Base-by-base conservation (phyloP, 1,140 invertebrate genomes). In the Anastrepha ludens region DNA sequence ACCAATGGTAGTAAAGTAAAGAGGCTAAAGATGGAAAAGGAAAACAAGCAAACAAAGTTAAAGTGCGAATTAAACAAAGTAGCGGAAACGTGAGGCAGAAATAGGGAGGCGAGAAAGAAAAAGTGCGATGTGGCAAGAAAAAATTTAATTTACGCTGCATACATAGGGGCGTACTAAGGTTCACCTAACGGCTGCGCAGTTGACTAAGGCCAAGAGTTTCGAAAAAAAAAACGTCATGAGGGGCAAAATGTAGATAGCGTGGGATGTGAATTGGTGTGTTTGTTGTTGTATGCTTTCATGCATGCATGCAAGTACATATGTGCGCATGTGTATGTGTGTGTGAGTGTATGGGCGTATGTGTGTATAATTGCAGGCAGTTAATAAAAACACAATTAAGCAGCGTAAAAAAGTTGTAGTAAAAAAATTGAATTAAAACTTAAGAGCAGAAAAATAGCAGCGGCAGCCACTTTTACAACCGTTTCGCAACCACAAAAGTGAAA, bases 381-480 rank as follows among this genome's bases (percentile, higher is more conserved):
- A 67, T 67, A 67, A 67, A 67, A 67, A 67, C 29, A 67, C 67
- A 70, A 70, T 70, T 70, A 70, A 41, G 64, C 3, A 65, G 20
- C 67, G 67, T 2, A 70, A 44, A 70, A 44, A 5, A 41, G 15
- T 8, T 55, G 5, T 9, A 44, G 17, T 1, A 17, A 74, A 74
- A 17, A 74, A 44, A 74, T 15, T 17, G 17, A 47, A 17, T 74
- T 47, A 47, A 47, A 47, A 44, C 9, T 15, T 1, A 50, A 78
- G n/a, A 3, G 60, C 15, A 62, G 60, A 62, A 62, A 62, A 62
- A 62, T 62, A 62, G 60, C 11, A 62, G 17, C 7, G 17, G 60
- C 60, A 62, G 60, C 60, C 7, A 62, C 8, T 62, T 62, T 62
- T 62, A 11, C 60, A 62, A 62, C 7, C 67, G 17, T 39, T 74